Evolutionary conservation across 2,888 invertebrate genomes (phyloP).

Genomic region (Rotaria macrura): DNA sequence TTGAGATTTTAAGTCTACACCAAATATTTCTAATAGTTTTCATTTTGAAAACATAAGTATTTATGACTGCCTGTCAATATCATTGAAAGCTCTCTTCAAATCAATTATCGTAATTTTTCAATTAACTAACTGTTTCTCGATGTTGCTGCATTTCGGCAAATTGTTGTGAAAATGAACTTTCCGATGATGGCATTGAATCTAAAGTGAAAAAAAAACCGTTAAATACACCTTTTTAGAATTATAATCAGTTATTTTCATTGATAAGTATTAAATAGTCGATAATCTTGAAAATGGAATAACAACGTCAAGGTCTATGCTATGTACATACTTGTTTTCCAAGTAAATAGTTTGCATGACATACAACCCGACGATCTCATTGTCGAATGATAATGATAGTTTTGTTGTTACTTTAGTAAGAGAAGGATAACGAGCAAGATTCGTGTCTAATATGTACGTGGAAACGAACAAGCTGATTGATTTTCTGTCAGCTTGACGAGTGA

Average conservation of each 20-base stretch:
- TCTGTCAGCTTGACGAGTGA: conserved; percentile 60
- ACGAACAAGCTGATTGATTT: conserved; percentile 60
- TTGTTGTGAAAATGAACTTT: not conserved
- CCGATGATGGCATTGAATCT: not conserved
- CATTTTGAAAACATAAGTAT: no score
- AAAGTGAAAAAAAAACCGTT: not conserved
- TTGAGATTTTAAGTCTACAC: no score
- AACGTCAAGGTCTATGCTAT: no score
- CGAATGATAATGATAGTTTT: not conserved
- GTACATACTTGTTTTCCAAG: not conserved
- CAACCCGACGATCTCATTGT: not conserved
- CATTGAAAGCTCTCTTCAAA: not conserved
- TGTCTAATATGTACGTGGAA: not conserved
- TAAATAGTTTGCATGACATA: not conserved
- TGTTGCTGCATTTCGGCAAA: not conserved
- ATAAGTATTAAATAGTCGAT: no score
- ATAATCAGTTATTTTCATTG: no score
- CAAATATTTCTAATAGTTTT: no score
- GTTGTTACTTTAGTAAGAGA: conserved; percentile 57
- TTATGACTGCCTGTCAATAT: no score
- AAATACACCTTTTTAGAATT: no score
- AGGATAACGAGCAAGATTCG: not conserved
- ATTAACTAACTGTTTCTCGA: not conserved
- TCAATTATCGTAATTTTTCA: not conserved
- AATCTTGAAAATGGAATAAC: no score